Base-by-base conservation (phyloP, 2,113 vertebrate species). In the Varanus salvator region DNA sequence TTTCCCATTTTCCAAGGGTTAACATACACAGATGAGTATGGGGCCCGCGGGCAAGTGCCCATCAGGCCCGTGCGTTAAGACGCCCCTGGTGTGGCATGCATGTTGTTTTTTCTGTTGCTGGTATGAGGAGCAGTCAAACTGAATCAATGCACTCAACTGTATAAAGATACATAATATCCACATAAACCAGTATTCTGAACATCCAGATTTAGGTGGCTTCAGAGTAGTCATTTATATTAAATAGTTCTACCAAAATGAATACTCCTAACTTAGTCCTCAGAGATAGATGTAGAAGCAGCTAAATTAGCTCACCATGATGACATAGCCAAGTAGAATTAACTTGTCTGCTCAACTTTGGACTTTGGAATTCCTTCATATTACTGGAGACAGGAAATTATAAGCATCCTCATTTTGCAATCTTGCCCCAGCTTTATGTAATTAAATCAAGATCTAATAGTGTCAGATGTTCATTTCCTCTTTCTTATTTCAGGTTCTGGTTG, bases 381-480 rank as follows among this genome's bases (percentile, higher is more conserved):
- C 90, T 92, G 85, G 92, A 92, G 89, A 93, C 94, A 95, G 94
- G 95, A 95, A 96, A 93, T 91, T 94, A 91, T 85, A 66, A 90
- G 89, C 93, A 84, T 92, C 89, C 92, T 95, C 89, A 92, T 95
- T 93, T 93, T 85, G 91, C 94, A 95, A 92, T 93, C 94, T 91
- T 93, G 31, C 29, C 31, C 82, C 93, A 93, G 34, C 87, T 92
- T 86, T 89, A 93, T 95, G 90, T 95, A 91, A 93, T 91, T 92
- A 95, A 94, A 96, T 89, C 91, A 91, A 92, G 76, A 87, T 69
- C 75, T 91, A 93, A 95, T 94, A 77, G 84, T 92, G 95, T 92
- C 91, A 89, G 93, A 92, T 94, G 92, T 93, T 93, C 92, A 95
- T 96, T 95, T 94, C 92, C 95, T 91, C 90, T 94, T 90, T 93